Conservation (phyloP, 2,113 vertebrate genomes). For the Recurvirostra avosetta region DNA sequence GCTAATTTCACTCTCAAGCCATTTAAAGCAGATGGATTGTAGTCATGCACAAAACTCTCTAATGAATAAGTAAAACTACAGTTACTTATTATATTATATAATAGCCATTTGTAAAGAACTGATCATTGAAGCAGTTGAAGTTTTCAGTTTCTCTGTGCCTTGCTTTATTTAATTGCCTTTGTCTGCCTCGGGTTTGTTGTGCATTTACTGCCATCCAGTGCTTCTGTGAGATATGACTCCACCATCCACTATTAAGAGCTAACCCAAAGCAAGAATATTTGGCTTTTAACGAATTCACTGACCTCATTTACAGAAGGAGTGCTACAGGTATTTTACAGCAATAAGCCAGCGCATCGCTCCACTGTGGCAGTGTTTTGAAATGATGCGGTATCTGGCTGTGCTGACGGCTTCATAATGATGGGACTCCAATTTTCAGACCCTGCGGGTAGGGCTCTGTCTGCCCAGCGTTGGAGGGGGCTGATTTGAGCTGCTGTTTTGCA, state of each 20-base stretch:
- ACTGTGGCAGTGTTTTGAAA: neutral
- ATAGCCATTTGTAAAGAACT: constrained; percentile 69
- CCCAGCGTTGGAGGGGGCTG: accelerated
- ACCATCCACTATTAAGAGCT: neutral
- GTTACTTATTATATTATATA: constrained; percentile 70
- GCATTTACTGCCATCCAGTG: constrained; percentile 68
- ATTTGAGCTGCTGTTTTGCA: neutral
- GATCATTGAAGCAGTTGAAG: constrained; percentile 58
- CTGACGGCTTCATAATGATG: neutral
- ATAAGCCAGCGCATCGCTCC: accelerated
- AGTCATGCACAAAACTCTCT: constrained; percentile 63
- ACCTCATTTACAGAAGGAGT: neutral
- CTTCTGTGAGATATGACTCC: neutral
- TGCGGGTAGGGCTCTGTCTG: neutral
- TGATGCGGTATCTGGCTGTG: accelerated
- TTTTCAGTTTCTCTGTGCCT: neutral
- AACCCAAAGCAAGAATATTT: neutral
- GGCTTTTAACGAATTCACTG: neutral
- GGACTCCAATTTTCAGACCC: neutral
- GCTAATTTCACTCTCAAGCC: constrained; percentile 65
- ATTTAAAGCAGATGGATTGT: constrained; percentile 71
- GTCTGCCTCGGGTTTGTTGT: neutral
- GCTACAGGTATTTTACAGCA: neutral
- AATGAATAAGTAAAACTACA: constrained; percentile 69
- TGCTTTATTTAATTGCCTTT: constrained; percentile 52